Base-by-base conservation (phyloP, 1,140 invertebrate genomes). In the Microvelia longipes region DNA sequence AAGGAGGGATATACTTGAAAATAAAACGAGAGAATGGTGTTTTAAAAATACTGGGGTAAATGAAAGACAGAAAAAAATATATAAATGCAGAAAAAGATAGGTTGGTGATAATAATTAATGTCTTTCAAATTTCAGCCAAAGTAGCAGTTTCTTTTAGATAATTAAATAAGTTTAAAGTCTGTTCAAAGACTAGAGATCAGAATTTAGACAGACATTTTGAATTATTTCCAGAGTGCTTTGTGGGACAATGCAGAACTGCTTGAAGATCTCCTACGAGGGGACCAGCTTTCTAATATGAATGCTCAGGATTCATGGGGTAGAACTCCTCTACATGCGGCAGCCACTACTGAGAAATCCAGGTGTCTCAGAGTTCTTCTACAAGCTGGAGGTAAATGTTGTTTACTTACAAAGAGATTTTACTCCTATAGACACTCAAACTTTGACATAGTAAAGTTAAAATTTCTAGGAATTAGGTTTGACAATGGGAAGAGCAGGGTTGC, bases 231-330 rank as follows among this genome's bases (percentile, higher is more conserved):
- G 85, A 92, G 92, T 24, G 91, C 92, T 1, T 78, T 96, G 26
- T 96, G 92, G 91, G 91, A 95, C 79, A 95, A 95, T 78, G 86
- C 88, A 14, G 93, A 95, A 76, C 82, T 96, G 0, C 80, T 95
- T 28, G 86, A 89, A 77, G 93, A 94, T 80, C 80, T 96, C 30
- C 75, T 96, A 1, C 82, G 86, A 68, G 90, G 88, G 1, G 89
- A 89, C 29, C 83, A 89, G 73, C 78, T 84, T 28, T 78, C 81
- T n/a, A 84, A 86, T 65, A 86, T 92, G 24, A 88, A 94, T 79
- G 86, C 85, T 66, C 84, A 85, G 69, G 91, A 94, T 78, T 85
- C 85, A 1, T 90, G 86, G 85, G 90, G 90, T 0, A 79, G 91
- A 19, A 92, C 90, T 14, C 86, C 90, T 0, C 80, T 95, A 1